Evolutionary conservation across 2,888 invertebrate genomes (phyloP).

Genomic region (Xanthia icteritia): DNA sequence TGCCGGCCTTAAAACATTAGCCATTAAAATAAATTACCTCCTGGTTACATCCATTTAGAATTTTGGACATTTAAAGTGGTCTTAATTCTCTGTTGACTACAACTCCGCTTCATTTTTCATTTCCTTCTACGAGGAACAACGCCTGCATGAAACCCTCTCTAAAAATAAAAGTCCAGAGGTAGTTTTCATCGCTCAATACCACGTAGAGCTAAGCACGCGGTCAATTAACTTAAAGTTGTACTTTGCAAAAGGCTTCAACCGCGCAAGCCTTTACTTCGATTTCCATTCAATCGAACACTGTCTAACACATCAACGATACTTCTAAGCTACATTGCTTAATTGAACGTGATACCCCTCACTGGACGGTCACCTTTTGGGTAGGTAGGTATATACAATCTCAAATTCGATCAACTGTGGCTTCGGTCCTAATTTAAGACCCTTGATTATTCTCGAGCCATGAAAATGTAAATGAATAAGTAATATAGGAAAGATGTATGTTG

Average conservation of each 20-base stretch:
- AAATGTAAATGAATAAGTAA: no score
- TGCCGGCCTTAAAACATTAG: slow-evolving; percentile 26
- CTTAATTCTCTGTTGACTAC: no score
- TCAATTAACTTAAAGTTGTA: background rate
- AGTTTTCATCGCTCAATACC: background rate
- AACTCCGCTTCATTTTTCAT: no score
- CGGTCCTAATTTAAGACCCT: background rate
- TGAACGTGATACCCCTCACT: slow-evolving; percentile 4
- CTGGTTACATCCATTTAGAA: slow-evolving; percentile 19
- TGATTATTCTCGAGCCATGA: background rate
- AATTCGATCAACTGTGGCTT: background rate
- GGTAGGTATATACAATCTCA: background rate
- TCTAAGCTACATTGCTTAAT: background rate
- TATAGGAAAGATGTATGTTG: no score
- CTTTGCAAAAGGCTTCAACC: background rate
- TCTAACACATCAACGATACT: background rate
- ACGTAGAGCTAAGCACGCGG: background rate
- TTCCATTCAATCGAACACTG: background rate
- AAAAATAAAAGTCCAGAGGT: background rate
- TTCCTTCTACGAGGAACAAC: no score
- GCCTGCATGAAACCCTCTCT: background rate
- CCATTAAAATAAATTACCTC: slow-evolving; percentile 37
- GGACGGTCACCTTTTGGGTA: background rate
- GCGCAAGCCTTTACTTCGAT: background rate
- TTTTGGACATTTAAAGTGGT: background rate